Base-by-base conservation (phyloP, 1,140 invertebrate species). In the Solenopsis invicta region DNA sequence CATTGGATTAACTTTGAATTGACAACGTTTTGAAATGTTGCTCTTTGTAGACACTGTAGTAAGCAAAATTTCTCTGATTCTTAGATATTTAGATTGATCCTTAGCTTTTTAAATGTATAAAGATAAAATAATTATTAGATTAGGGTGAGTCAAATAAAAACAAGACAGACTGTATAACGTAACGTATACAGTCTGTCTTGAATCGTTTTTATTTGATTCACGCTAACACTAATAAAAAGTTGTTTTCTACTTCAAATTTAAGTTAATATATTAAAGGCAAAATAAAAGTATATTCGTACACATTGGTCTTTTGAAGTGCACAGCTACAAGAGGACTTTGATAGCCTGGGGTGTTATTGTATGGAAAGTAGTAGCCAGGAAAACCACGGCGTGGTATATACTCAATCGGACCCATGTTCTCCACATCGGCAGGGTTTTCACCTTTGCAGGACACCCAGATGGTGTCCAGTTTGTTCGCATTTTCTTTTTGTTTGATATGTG, bases 351-450 rank as follows among this genome's bases (percentile, higher is more conserved):
- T 96, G 94, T 98, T 98, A 94, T 95, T 96, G 95, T 97, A 98
- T n/a, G 97, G 98, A 95, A 98, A 98, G 94, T 97, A 98, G 93
- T 96, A 98, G 13, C 96, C 96, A 41, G 97, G 97, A 94, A 98
- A 98, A 78, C 97, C 97, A 85, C 97, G 96, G 61, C 96, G 96
- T 48, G 98, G 98, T 91, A 97, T 97, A 95, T 98, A 98, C 86
- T 97, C 96, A 90, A 99, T 97, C 1, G 97, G 96, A 45, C 98
- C 98, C 92, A 99, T 98, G 95, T 99, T 98, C 94, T 99, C 98
- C 87, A 97, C 96, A 94, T 99, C 98, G 59, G 98, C 98, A 10
- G 98, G 97, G 95, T 98, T 98, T 96, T 99, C 98, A 56, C 98
- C 98, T 94, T 98, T 97, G 94, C 98, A 99, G 12, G 97, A 97